Conservation (phyloP, 2,797 vertebrate species). For the Pseudotriccus pelzelni region DNA sequence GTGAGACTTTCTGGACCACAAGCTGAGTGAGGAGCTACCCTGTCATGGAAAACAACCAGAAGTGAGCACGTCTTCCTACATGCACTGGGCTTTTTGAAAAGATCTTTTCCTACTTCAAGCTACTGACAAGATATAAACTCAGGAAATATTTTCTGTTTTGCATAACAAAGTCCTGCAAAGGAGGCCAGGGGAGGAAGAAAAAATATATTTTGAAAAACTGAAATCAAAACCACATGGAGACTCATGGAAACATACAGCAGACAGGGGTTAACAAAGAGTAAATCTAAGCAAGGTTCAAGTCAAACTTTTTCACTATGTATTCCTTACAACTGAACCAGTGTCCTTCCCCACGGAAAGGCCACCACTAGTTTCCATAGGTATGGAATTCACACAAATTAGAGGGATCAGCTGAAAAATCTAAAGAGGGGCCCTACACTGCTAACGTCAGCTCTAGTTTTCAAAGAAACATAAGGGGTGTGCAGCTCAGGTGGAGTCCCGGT, state of each 20-base stretch:
- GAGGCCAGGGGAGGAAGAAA: neutral
- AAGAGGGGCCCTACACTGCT: neutral
- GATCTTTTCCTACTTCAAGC: neutral
- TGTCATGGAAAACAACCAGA: neutral
- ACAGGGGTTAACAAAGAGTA: neutral
- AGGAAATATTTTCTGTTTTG: constrained; percentile 8
- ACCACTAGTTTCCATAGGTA: neutral
- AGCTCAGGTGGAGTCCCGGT: neutral
- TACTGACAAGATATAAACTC: neutral
- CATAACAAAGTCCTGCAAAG: neutral
- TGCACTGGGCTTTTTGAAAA: neutral
- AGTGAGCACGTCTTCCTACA: rapidly evolving
- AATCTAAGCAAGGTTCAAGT: neutral
- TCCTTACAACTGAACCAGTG: neutral
- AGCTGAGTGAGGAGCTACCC: neutral
- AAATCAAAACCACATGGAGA: constrained; percentile 26
- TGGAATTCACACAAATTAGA: neutral
- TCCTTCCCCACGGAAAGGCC: neutral
- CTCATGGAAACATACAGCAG: neutral
- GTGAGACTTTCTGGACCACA: neutral
- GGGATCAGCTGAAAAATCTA: neutral
- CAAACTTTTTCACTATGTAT: neutral
- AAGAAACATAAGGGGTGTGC: neutral
- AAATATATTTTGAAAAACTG: constrained; percentile 12
- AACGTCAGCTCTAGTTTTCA: neutral